Conservation (phyloP, 2,113 vertebrate genomes). For the Centropus unirufus region DNA sequence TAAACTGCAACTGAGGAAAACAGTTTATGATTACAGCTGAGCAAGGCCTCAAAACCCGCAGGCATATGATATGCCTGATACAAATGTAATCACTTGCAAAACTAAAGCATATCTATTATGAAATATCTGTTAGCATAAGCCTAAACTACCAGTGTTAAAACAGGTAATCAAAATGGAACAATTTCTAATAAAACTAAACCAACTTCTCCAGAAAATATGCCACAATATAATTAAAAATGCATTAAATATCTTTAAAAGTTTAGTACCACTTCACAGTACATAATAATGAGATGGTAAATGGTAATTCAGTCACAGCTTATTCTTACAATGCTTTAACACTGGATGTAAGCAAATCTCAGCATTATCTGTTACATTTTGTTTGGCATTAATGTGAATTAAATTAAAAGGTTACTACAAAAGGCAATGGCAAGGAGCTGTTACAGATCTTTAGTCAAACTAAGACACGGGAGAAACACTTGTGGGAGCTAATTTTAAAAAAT, state of each 20-base stretch:
- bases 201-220: neutral
- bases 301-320: neutral
- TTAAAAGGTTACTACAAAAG: neutral
- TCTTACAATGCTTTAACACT: neutral
- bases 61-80: neutral
- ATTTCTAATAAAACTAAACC: neutral
- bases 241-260: neutral
- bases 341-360: neutral
- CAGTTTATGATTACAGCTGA: neutral
- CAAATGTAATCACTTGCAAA: neutral
- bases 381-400: neutral
- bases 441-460: neutral
- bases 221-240: neutral
- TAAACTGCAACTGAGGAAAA: neutral
- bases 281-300: neutral
- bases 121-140: neutral
- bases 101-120: neutral
- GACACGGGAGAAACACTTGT: neutral
- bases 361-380: neutral
- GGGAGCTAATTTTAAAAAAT: neutral
- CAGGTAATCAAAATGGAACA: accelerated
- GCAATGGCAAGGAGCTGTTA: neutral
- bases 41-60: neutral
- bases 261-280: neutral
- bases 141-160: neutral